phyloP scores from a whole-genome alignment of 2,797 vertebrate genomes.

The Chelon labrosus region DNA sequence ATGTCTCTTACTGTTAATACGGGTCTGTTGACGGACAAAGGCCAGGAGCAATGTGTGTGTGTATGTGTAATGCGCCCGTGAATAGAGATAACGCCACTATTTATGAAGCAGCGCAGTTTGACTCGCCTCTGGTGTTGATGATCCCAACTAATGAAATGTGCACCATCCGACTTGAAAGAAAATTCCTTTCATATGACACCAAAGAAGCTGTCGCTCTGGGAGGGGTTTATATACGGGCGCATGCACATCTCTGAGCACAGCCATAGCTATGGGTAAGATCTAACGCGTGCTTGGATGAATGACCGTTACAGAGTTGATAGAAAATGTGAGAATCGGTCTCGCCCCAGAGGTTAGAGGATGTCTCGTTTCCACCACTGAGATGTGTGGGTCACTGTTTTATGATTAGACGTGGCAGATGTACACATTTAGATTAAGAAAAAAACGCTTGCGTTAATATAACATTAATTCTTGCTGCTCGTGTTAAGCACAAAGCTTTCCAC shows the following conservation, averaged over 20 bases:
- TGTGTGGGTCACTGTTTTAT: conserved; percentile 20
- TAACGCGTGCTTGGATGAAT: conserved; percentile 66
- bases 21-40: conserved; percentile 90
- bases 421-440: conserved; percentile 26
- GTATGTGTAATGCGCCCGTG: conserved; percentile 68
- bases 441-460: conserved; percentile 2
- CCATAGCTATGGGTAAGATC: conserved; percentile 47
- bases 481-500: too few relatives aligned
- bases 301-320: conserved; percentile 62
- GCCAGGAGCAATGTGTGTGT: conserved; percentile 65
- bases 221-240: conserved; percentile 16
- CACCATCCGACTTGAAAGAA: conserved; percentile 59
- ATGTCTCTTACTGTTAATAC: conserved; percentile 88
- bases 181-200: conserved; percentile 66
- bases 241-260: conserved; percentile 23
- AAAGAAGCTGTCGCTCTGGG: conserved; percentile 64
- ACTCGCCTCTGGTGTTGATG: conserved; percentile 67
- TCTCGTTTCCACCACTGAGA: conserved; percentile 46
- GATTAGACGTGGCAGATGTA: conserved; percentile 37
- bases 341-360: conserved; percentile 51
- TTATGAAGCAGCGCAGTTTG: conserved; percentile 76
- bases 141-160: conserved; percentile 68
- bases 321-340: conserved; percentile 47
- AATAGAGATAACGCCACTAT: conserved; percentile 84
- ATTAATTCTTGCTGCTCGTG: conserved; percentile 14